These are phyloP conservation scores for Lamproptera curius DNA, from an alignment of 2,888 invertebrate species.

Conservation along the genomic window DNA sequence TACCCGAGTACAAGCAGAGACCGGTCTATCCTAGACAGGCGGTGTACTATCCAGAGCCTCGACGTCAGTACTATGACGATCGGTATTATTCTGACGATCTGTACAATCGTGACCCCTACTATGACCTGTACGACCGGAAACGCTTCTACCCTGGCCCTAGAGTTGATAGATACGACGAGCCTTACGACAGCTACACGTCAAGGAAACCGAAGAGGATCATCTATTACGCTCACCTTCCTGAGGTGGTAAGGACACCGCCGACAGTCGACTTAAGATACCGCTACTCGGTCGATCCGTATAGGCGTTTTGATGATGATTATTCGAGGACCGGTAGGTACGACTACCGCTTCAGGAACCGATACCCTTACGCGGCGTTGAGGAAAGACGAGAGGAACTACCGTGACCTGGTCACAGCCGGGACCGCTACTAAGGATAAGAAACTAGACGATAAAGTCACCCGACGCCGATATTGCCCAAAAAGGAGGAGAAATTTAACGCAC, in stretches of 20 bases:
- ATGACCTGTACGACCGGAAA: conserved; percentile 60
- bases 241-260: conserved; percentile 80
- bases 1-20: conserved; percentile 53
- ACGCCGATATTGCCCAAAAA: conserved; percentile 63
- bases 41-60: conserved; percentile 65
- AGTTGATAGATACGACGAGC: conserved; percentile 64
- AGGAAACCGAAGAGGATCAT: conserved; percentile 80
- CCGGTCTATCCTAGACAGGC: conserved; percentile 70
- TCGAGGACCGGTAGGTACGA: conserved; percentile 64
- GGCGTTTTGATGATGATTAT: conserved; percentile 62
- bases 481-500: conserved; percentile 39
- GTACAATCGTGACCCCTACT: conserved; percentile 63
- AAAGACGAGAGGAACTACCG: conserved; percentile 70
- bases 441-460: conserved; percentile 66
- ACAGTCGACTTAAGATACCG: conserved; percentile 76
- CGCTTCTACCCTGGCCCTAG: conserved; percentile 49
- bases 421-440: conserved; percentile 67
- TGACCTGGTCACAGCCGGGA: conserved; percentile 62
- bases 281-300: conserved; percentile 66
- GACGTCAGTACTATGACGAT: conserved; percentile 61
- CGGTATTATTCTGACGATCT: conserved; percentile 59
- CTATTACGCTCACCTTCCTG: conserved; percentile 84
- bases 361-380: conserved; percentile 62
- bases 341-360: conserved; percentile 61
- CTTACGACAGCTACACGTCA: conserved; percentile 57